Evolutionary conservation across 1,140 invertebrate genomes (phyloP), one percentile per base, ranked within the genome.

Genomic region (Philotrypesis tridentata): DNA sequence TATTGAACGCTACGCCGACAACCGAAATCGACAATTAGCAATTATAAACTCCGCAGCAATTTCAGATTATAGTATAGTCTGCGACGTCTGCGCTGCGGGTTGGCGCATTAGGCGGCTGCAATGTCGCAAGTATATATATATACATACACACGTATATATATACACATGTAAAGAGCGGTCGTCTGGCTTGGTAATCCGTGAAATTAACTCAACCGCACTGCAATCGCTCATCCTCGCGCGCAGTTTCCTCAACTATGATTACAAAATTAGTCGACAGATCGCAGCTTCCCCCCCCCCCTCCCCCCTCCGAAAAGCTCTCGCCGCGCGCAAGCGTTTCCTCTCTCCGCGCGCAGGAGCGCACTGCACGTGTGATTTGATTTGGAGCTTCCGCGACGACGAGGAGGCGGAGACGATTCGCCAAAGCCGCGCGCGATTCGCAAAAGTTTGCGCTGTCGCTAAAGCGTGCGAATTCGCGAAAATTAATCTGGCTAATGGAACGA

Each of bases 401-500:
- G n/a, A n/a, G n/a, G n/a, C n/a, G 12, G 23, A 70, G 68, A 70
- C 40, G 40, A 43, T 71, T 12, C 8, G 11, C 40, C 11, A n/a
- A n/a, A n/a, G n/a, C n/a, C 40, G 11, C 2, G n/a, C n/a, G 9
- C 12, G 40, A 48, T 48, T 74, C 11, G 21, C 73, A 6, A 9
- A 23, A 76, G 60, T 76, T 76, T n/a, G 33, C 33, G 60, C 6
- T 29, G 2, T 40, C 33, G 25, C n/a, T 70, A 55, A 68, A 78
- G 33, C 63, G 25, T n/a, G n/a, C n/a, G n/a, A n/a, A n/a, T n/a
- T 65, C 25, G 60, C 60, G 60, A 55, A 78, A 78, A n/a, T 78
- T 70, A 70, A 78, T 78, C 43, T 70, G 21, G 5, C 76, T 70
- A 78, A 78, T 70, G 65, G 76, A 78, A 78, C 37, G 37, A 67